Conservation (phyloP, 1,140 invertebrate species). For the Cydia fagiglandana region DNA sequence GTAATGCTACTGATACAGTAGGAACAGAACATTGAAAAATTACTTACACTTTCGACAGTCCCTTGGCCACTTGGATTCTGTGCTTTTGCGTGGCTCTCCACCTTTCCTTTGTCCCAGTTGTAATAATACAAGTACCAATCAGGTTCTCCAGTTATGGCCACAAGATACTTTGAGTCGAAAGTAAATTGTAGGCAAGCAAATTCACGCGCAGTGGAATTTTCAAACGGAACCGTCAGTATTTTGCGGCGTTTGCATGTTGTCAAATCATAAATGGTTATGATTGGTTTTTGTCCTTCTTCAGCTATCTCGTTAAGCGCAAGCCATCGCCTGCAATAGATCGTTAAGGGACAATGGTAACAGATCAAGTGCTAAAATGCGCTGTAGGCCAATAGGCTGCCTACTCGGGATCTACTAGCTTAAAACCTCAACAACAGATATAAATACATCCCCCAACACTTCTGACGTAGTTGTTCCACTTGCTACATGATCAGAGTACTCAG, state of each 20-base stretch:
- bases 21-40: background rate
- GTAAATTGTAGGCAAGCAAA: conserved; percentile 89
- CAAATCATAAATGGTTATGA: conserved; percentile 84
- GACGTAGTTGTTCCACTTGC: too few relatives aligned
- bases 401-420: too few relatives aligned
- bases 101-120: conserved; percentile 91
- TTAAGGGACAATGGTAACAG: background rate
- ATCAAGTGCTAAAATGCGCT: background rate
- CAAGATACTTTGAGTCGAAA: conserved; percentile 87
- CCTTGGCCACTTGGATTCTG: conserved; percentile 82
- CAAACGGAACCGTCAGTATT: conserved; percentile 81
- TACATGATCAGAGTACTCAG: too few relatives aligned
- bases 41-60: conserved; percentile 68
- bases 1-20: too few relatives aligned
- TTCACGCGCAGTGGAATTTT: conserved; percentile 76
- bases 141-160: conserved; percentile 87
- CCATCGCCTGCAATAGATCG: conserved; percentile 76
- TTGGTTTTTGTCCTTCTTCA: conserved; percentile 75
- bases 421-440: too few relatives aligned
- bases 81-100: conserved; percentile 87
- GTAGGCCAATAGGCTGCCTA: too few relatives aligned
- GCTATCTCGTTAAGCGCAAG: conserved; percentile 74
- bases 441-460: too few relatives aligned
- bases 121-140: conserved; percentile 91
- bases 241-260: conserved; percentile 82